Conservation (phyloP, 2,113 vertebrate species). For the Semicossyphus pulcher region DNA sequence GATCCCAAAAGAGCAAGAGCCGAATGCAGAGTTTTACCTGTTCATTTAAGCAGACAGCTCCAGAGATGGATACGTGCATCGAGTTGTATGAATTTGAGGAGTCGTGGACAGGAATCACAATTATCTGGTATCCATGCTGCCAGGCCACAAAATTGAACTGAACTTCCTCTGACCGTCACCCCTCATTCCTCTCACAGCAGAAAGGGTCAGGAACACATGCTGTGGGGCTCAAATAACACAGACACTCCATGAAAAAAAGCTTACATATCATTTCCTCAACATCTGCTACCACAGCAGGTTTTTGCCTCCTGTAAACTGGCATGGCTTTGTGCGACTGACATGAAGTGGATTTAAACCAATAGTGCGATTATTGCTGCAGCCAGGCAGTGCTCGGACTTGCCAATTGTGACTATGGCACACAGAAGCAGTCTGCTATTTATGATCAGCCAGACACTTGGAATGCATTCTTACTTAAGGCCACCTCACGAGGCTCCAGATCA, state of each 20-base stretch:
- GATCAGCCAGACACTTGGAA: slow-evolving; percentile 42
- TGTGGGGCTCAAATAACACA: slow-evolving; percentile 42
- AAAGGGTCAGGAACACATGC: slow-evolving; percentile 44
- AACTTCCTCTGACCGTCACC: slow-evolving; percentile 54
- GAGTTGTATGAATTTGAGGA: slow-evolving; percentile 16
- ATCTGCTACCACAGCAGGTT: slow-evolving; percentile 69
- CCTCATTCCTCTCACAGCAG: slow-evolving; percentile 33
- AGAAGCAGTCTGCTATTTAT: slow-evolving; percentile 43
- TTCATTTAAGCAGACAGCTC: slow-evolving; percentile 34
- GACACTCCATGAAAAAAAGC: slow-evolving; percentile 26
- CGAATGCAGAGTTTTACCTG: slow-evolving; percentile 18
- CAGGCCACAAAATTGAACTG: slow-evolving; percentile 27
- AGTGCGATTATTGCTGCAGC: slow-evolving; percentile 48
- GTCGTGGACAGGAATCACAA: slow-evolving; percentile 38
- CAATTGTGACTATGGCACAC: slow-evolving; percentile 42
- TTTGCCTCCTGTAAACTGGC: slow-evolving; percentile 58
- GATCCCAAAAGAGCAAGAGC: slow-evolving; percentile 38
- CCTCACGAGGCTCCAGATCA: slow-evolving; percentile 45
- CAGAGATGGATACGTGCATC: slow-evolving; percentile 10
- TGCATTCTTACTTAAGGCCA: slow-evolving; percentile 35
- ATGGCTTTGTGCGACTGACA: slow-evolving; percentile 41
- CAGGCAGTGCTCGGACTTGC: slow-evolving; percentile 43
- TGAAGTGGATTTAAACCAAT: slow-evolving; percentile 62
- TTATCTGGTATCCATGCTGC: slow-evolving; percentile 7
- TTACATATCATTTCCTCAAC: slow-evolving; percentile 66